Evolutionary conservation across 2,888 invertebrate genomes (phyloP), one percentile per base, ranked within the genome.

Genomic region (Diachrysia chrysitis): DNA sequence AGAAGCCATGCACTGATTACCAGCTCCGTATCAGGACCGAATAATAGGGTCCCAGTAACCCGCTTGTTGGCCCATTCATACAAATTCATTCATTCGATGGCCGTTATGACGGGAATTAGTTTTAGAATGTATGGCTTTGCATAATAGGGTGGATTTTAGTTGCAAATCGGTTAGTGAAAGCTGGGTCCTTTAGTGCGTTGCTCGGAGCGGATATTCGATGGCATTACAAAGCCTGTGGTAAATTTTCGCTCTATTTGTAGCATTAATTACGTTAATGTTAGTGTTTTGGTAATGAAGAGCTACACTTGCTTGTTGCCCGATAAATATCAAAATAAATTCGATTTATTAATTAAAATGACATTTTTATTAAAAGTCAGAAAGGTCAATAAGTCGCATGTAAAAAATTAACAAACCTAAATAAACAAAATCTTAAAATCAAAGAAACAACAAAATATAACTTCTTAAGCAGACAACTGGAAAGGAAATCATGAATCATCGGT

Each of bases 401-500:
- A n/a, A n/a, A n/a, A n/a, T n/a, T n/a, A n/a, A n/a, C 2, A 25
- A 25, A 25, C 2, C 5, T 9, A 7, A 10, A 53, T 4, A 16
- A 19, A 16, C 9, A 23, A 53, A 23, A 21, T 3, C 51, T 51
- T 21, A 21, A n/a, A 51, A 21, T 55, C n/a, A 51, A 37, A 14
- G 60, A 10, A 23, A 5, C 42, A 57, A 58, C 71, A 69, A 71
- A 42, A 25, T 55, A 25, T 66, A 62, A 62, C 46, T 60, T 55
- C 61, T 65, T 51, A 58, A 46, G 66, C 53, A 76, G 81, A 80
- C 79, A 83, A 74, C 79, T 73, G 53, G 67, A 72, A 75, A 82
- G 84, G 85, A 87, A 85, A 81, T 81, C 82, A 86, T 89, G 88
- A 87, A 87, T 90, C 90, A 90, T 87, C 78, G 82, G 72, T 79